These are phyloP conservation scores for Protonemura montana DNA, from an alignment of 2,888 invertebrate genomes.

Conservation along the genomic window DNA sequence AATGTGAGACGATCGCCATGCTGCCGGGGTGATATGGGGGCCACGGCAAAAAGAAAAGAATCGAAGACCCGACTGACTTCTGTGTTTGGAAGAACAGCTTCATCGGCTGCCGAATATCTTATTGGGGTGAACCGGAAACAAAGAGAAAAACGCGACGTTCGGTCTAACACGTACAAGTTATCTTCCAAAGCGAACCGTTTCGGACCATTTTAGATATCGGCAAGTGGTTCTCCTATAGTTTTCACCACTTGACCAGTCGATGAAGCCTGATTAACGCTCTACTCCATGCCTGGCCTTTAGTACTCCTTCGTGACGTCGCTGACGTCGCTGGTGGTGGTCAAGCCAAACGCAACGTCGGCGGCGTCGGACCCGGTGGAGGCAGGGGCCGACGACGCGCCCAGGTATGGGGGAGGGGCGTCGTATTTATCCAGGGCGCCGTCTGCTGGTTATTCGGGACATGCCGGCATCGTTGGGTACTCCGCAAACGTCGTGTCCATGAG, in stretches of 20 bases:
- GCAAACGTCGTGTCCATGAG: no score
- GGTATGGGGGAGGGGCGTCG: neutral
- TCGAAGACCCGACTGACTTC: no score
- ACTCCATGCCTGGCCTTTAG: constrained; percentile 50
- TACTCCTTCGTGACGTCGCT: constrained; percentile 60
- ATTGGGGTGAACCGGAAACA: neutral
- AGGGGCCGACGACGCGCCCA: constrained; percentile 33
- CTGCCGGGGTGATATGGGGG: no score
- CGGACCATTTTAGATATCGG: no score
- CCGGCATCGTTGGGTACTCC: no score
- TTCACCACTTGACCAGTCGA: neutral
- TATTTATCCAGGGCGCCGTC: neutral
- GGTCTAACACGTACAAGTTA: neutral
- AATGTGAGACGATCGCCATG: no score
- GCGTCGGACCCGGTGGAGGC: constrained; percentile 43
- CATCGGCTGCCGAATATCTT: neutral
- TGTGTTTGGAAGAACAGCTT: no score
- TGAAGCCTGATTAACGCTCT: neutral
- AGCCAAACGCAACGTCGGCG: constrained; percentile 56
- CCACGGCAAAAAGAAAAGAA: no score
- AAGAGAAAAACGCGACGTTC: neutral
- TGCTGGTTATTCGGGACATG: no score
- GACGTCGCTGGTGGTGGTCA: constrained; percentile 58
- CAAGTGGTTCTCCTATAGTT: neutral
- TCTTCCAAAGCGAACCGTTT: no score